A percentile compares a stretch with the other conserved stretches of the same genome.
phyloP scores from a whole-genome alignment of 2,113 vertebrate genomes.

The Oriolus oriolus region DNA sequence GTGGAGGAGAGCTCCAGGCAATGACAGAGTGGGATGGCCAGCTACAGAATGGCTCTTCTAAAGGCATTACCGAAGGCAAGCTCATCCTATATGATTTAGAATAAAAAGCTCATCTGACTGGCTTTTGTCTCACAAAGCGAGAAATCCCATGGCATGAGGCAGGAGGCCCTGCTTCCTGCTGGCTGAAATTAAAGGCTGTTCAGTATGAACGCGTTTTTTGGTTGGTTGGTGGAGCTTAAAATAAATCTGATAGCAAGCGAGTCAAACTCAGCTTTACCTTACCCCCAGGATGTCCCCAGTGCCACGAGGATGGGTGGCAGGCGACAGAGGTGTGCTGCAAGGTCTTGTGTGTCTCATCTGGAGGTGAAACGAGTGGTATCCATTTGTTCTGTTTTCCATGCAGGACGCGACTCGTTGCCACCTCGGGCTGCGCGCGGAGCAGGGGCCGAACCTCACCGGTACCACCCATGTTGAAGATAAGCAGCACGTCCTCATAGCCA shows the following conservation, averaged over 20 bases:
- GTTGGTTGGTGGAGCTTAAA: background rate
- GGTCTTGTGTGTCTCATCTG: background rate
- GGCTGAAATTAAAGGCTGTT: background rate
- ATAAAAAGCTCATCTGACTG: background rate
- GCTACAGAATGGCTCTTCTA: background rate
- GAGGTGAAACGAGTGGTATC: background rate
- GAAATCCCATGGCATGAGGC: background rate
- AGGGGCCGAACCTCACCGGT: accelerated
- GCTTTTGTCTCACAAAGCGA: background rate
- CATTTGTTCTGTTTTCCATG: background rate
- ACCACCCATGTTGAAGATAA: background rate
- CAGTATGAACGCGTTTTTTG: accelerated
- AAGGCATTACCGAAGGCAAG: background rate
- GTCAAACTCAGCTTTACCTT: background rate
- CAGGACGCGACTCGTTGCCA: background rate
- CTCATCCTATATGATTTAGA: background rate
- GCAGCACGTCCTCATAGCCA: background rate
- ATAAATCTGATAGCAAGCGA: background rate
- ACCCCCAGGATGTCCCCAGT: background rate
- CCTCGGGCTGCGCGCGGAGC: background rate
- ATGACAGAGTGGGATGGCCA: background rate
- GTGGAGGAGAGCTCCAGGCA: background rate
- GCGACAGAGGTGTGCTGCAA: background rate
- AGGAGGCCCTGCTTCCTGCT: background rate
- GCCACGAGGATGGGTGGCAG: background rate